phyloP scores from a whole-genome alignment of 2,113 vertebrate species.

The Mandrillus leucophaeus region DNA sequence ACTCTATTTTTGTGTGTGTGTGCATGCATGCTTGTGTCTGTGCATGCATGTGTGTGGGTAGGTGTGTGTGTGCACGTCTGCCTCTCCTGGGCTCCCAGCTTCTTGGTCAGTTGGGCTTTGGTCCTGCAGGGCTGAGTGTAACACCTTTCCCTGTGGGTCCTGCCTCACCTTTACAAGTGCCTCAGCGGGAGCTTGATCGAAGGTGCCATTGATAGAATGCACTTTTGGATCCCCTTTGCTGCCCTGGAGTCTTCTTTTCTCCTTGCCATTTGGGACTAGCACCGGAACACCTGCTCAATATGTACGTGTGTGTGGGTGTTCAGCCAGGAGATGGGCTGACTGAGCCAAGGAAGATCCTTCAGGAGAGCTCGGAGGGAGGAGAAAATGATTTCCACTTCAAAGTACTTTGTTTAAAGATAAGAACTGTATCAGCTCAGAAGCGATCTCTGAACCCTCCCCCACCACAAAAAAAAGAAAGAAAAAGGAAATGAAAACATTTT shows the following conservation, averaged over 20 bases:
- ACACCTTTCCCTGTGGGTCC: no score
- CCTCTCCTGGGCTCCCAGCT: neutral
- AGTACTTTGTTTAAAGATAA: neutral
- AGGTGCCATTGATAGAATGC: neutral
- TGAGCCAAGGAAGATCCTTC: neutral
- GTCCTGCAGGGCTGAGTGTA: neutral
- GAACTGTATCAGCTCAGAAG: neutral
- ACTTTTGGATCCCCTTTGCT: neutral
- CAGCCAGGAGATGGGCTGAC: neutral
- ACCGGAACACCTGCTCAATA: neutral
- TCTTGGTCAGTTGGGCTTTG: neutral
- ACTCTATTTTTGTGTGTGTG: rapidly evolving
- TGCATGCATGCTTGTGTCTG: rapidly evolving
- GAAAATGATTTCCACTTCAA: neutral
- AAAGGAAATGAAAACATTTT: neutral
- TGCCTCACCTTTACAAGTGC: neutral
- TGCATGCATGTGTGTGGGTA: no score
- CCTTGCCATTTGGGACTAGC: neutral
- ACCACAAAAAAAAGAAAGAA: rapidly evolving
- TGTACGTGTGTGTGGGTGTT: neutral
- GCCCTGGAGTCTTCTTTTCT: neutral
- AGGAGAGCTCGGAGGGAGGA: neutral
- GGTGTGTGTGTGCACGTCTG: no score
- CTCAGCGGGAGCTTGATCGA: no score
- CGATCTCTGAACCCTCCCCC: rapidly evolving